Percentiles rank a stretch among this genome's conserved stretches.
Conservation (phyloP, 2,888 invertebrate genomes). For the Acanthopleura granulata region DNA sequence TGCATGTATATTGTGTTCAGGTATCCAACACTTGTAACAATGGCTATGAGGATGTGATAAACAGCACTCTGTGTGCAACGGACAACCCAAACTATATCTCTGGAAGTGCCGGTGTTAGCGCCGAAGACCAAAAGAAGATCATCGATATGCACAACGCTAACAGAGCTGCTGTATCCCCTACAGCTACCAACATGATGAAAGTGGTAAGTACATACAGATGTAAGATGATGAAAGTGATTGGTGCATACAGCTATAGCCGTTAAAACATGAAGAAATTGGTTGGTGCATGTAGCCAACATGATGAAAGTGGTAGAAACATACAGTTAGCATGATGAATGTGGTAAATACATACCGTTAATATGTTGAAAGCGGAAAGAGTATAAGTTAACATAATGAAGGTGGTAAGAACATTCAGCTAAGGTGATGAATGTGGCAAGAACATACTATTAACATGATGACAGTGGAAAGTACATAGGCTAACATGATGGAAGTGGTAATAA, state of each 20-base stretch:
- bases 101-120: not conserved
- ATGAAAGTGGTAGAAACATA: too few species aligned
- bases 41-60: not conserved
- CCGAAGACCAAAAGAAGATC: not conserved
- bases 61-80: conserved; percentile 7
- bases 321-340: too few species aligned
- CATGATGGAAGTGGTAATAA: too few species aligned
- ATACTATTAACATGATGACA: conserved; percentile 6
- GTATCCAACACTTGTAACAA: not conserved
- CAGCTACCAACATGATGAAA: conserved; percentile 13
- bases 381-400: too few species aligned
- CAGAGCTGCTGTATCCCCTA: not conserved
- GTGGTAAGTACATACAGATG: not conserved
- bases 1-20: not conserved
- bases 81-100: not conserved
- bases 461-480: not conserved
- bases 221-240: too few species aligned
- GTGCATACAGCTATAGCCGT: too few species aligned
- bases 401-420: too few species aligned
- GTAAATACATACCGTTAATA: too few species aligned
- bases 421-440: too few species aligned
- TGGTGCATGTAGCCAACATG: too few species aligned
- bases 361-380: too few species aligned
- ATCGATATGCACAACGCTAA: not conserved
- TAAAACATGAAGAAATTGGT: too few species aligned